Conservation (phyloP, 2,113 vertebrate genomes). For the Rafetus swinhoei region DNA sequence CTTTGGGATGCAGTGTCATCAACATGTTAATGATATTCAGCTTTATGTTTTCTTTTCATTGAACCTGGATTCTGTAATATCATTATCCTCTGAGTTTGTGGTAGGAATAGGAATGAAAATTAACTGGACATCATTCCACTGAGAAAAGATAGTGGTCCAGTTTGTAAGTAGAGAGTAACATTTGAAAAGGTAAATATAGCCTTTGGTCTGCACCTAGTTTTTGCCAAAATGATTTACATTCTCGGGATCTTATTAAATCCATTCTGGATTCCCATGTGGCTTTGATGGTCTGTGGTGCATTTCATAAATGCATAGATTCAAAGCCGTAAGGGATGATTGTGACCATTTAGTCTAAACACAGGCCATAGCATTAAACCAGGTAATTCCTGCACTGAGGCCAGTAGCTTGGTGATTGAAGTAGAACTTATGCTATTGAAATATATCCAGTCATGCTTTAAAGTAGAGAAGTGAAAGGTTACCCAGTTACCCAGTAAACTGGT, state of each 20-base stretch:
- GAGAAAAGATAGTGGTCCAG: not conserved
- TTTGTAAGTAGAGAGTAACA: not conserved
- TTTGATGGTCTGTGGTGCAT: not conserved
- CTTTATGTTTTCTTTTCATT: not conserved
- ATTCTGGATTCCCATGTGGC: not conserved
- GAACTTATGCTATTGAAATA: not conserved
- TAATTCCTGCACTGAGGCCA: not conserved
- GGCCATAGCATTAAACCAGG: not conserved
- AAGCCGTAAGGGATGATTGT: not conserved
- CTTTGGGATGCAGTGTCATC: not conserved
- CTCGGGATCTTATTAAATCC: rapidly evolving
- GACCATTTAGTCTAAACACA: not conserved
- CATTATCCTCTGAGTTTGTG: not conserved
- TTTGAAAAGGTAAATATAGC: not conserved
- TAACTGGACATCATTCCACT: not conserved
- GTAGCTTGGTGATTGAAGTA: not conserved
- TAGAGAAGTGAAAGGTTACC: too few species aligned
- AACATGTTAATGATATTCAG: not conserved
- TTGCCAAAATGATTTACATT: not conserved
- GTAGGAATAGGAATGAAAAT: not conserved
- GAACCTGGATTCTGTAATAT: not conserved
- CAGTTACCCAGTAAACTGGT: too few species aligned
- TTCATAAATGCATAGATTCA: not conserved
- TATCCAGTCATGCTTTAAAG: not conserved
- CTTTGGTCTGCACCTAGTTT: not conserved